Conservation (phyloP, 2,113 vertebrate species). For the Tyto alba region DNA sequence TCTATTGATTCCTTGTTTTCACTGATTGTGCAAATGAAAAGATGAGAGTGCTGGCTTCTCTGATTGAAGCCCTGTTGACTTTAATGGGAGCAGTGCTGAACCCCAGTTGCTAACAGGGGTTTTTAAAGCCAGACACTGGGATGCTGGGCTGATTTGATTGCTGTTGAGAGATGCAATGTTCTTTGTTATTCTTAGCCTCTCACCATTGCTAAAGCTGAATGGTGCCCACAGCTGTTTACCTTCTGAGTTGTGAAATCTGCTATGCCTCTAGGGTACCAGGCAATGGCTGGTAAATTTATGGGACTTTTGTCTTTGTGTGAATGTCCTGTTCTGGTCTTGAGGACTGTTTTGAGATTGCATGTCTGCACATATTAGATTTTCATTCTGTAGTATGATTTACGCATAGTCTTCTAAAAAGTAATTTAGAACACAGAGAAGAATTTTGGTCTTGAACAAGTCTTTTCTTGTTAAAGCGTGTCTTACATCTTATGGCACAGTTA, state of each 20-base stretch:
- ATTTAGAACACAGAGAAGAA: neutral
- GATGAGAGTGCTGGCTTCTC: neutral
- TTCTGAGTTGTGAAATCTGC: neutral
- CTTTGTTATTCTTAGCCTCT: constrained; percentile 21
- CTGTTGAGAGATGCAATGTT: neutral
- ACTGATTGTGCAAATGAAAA: neutral
- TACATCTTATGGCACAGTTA: neutral
- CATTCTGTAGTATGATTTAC: neutral
- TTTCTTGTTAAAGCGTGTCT: neutral
- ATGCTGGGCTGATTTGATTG: neutral
- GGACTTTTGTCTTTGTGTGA: neutral
- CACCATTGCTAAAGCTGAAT: neutral
- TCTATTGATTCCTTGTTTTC: constrained; percentile 14
- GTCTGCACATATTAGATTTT: neutral
- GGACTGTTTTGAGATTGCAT: neutral
- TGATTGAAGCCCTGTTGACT: rapidly evolving
- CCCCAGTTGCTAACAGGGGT: neutral
- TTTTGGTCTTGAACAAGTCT: neutral
- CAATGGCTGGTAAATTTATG: neutral
- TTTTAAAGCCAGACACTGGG: neutral
- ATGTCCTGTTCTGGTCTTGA: neutral
- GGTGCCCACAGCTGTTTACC: neutral
- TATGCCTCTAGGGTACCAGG: neutral
- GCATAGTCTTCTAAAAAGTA: neutral
- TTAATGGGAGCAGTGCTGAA: neutral